Base-by-base conservation (phyloP, 1,140 invertebrate genomes). In the Chionoecetes opilio region DNA sequence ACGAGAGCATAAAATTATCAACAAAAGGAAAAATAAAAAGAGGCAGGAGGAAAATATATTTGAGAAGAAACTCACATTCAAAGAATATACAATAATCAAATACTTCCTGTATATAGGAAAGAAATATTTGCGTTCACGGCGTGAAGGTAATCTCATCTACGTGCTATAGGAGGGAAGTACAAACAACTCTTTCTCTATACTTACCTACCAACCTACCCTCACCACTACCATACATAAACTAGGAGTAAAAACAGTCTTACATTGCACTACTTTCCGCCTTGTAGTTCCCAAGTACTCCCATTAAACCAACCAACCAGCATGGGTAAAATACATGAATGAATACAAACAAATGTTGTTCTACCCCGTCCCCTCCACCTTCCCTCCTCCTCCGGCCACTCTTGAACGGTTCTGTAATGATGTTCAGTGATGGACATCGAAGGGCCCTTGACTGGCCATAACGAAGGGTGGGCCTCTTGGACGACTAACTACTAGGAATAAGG, bases 231-330 rank as follows among this genome's bases (percentile, higher is more conserved):
- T 29, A 29, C 37, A 1, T 17, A 34, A 2, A 75, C 63, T 6
- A 26, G 63, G 63, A 75, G 26, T 2, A 75, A 75, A n/a, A 75
- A 75, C 21, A n/a, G 6, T 6, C 63, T n/a, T 75, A 26, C 21
- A 75, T 75, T 75, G 2, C 21, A 75, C n/a, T 75, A 6, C 63
- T 75, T 26, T 75, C 21, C 63, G 26, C n/a, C 63, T n/a, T n/a
- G n/a, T 75, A n/a, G n/a, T 75, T 75, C n/a, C 63, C 63, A 75
- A 75, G 63, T 75, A 75, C n/a, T 75, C 63, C 21, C n/a, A 75
- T 75, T 75, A n/a, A n/a, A 75, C 63, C 63, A 75, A n/a, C 63
- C 63, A n/a, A 21, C 21, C 2, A 9, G 26, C 21, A 14, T 6
- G 17, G n/a, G 6, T n/a, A 75, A 75, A 21, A 75, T n/a, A 75